Percentiles rank a stretch among this genome's conserved stretches.
Evolutionary conservation across 37 sponge, comb jelly and placozoan genomes (phyloP).

Genomic region (Geodia barretti): DNA sequence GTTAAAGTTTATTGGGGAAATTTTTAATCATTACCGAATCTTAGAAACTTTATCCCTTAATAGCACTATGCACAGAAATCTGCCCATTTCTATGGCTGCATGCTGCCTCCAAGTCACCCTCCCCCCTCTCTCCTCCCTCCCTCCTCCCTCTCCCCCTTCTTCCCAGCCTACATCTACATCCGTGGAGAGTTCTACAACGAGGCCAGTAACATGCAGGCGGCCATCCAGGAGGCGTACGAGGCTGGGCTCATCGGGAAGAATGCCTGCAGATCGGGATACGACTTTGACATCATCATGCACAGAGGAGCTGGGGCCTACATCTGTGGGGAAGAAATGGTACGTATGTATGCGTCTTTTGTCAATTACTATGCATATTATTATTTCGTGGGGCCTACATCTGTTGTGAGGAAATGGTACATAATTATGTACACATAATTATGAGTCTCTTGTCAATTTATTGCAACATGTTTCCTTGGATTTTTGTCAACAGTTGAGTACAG

Average conservation of each 20-base stretch:
- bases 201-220: slow-evolving; percentile 93
- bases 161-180: slow-evolving; percentile 96
- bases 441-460: no score
- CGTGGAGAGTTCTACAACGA: slow-evolving; percentile 99
- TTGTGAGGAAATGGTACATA: no score
- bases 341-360: no score
- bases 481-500: no score
- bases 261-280: slow-evolving; percentile 96
- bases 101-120: background rate
- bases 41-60: no score
- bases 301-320: slow-evolving; percentile 98
- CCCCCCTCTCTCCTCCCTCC: background rate
- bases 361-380: no score
- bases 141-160: background rate
- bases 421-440: no score
- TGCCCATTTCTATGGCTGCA: background rate
- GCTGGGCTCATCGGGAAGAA: slow-evolving; percentile 95
- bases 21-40: background rate
- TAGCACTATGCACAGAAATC: background rate
- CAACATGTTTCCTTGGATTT: no score
- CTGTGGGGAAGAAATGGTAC: slow-evolving; percentile 72
- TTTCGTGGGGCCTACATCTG: no score
- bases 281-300: slow-evolving; percentile 99
- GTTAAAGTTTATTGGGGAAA: no score
- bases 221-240: slow-evolving; percentile 91